phyloP scores from a whole-genome alignment of 2,888 invertebrate genomes.

The Coleophora flavipennella region DNA sequence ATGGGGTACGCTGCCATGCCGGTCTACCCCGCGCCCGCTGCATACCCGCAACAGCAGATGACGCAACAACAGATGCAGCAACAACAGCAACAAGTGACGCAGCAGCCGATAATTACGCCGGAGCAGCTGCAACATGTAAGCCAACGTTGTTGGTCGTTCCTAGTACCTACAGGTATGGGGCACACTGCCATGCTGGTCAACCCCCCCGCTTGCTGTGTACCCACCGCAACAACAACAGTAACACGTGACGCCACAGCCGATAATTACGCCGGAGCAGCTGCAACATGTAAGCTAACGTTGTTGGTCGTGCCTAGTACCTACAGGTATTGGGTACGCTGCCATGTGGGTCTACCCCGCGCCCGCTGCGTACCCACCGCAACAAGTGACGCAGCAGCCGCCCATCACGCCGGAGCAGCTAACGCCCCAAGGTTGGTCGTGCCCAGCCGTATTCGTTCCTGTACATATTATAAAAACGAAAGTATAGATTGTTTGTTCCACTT shows the following conservation, averaged over 20 bases:
- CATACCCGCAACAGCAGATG: conserved; percentile 16
- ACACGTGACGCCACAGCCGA: too few relatives aligned
- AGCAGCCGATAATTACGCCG: too few relatives aligned
- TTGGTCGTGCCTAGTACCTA: conserved; percentile 81
- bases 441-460: too few relatives aligned
- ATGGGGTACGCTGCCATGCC: conserved; percentile 69
- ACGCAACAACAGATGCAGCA: conserved; percentile 18
- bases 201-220: conserved; percentile 36
- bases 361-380: conserved; percentile 19
- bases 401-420: conserved; percentile 45
- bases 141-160: conserved; percentile 85
- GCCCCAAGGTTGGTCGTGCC: conserved; percentile 86
- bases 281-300: conserved; percentile 67
- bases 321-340: conserved; percentile 64
- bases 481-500: too few relatives aligned
- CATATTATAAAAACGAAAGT: too few relatives aligned
- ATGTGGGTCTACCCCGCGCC: conserved; percentile 62
- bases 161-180: conserved; percentile 62
- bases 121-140: conserved; percentile 56
- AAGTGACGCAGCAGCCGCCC: too few relatives aligned
- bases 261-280: conserved; percentile 46
- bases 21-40: conserved; percentile 51
- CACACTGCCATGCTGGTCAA: conserved; percentile 69
- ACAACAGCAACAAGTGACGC: conserved; percentile 27
- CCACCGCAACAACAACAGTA: conserved; percentile 22